Percentiles rank a stretch among this genome's conserved stretches.
phyloP scores from a whole-genome alignment of 2,113 vertebrate genomes.

The Phainopepla nitens region DNA sequence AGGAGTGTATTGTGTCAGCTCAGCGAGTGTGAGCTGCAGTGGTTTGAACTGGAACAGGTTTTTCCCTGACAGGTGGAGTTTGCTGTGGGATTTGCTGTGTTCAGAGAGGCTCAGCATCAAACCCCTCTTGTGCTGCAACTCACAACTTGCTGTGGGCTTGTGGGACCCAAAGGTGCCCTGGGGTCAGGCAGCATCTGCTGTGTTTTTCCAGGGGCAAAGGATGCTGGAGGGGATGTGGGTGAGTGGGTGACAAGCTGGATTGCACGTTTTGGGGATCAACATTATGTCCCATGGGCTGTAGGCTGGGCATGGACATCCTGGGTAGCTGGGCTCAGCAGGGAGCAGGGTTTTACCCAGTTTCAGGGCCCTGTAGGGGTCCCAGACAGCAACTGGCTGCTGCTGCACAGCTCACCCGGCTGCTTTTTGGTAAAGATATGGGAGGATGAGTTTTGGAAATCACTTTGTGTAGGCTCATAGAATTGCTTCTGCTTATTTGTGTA shows the following conservation, averaged over 20 bases:
- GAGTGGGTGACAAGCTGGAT: neutral
- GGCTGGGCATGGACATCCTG: neutral
- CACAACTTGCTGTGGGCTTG: neutral
- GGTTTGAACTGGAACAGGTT: neutral
- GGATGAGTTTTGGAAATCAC: neutral
- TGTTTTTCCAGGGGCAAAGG: neutral
- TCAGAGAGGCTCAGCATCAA: neutral
- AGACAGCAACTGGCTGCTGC: neutral
- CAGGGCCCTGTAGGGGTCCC: neutral
- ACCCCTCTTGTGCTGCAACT: neutral
- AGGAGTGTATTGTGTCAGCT: neutral
- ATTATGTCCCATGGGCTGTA: neutral
- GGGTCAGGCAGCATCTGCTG: fast-evolving
- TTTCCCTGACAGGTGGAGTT: neutral
- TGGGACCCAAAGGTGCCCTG: neutral
- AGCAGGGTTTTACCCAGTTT: neutral
- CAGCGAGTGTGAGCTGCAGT: fast-evolving
- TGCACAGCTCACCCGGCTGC: neutral
- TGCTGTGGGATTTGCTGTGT: neutral
- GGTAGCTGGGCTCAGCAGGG: neutral
- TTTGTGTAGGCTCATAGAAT: neutral
- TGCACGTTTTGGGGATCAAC: fast-evolving
- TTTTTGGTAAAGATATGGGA: neutral
- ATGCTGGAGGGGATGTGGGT: neutral
- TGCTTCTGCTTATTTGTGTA: neutral